These are phyloP conservation scores for Actenoides lindsayi DNA, from an alignment of 2,113 vertebrate species.

Conservation along the genomic window DNA sequence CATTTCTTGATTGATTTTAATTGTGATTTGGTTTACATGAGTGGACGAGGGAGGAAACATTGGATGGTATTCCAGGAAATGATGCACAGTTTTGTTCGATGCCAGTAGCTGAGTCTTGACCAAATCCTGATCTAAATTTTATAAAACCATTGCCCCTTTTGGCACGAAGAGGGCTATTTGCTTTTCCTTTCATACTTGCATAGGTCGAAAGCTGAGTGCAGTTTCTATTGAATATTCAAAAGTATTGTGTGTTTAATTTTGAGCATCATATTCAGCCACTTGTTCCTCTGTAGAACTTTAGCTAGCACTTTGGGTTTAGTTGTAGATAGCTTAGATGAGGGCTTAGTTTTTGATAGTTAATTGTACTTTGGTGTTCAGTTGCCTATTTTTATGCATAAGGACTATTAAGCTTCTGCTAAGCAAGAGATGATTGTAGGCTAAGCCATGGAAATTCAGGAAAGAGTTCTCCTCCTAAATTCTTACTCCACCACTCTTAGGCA, in stretches of 20 bases:
- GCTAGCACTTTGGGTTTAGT: background rate
- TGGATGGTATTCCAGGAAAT: background rate
- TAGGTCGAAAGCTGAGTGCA: conserved; percentile 50
- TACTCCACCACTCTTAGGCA: conserved; percentile 39
- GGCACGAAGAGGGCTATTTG: background rate
- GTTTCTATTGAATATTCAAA: conserved; percentile 44
- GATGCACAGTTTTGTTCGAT: background rate
- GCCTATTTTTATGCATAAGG: conserved; percentile 34
- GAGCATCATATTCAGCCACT: background rate
- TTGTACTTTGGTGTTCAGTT: conserved; percentile 24
- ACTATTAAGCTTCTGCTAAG: conserved; percentile 37
- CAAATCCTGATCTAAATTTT: conserved; percentile 66
- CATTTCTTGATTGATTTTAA: background rate
- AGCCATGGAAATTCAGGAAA: conserved; percentile 42
- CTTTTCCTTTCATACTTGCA: background rate
- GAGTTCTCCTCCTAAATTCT: conserved; percentile 58
- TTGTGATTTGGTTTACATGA: background rate
- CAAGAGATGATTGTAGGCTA: conserved; percentile 28
- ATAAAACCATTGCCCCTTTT: conserved; percentile 18
- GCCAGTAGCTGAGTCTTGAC: background rate
- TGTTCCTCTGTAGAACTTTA: background rate
- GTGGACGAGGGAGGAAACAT: background rate
- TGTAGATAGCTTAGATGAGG: conserved; percentile 25
- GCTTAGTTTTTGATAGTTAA: conserved; percentile 35
- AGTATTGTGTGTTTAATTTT: background rate